Conservation (phyloP, 2,797 vertebrate species). For the Gambelia wislizenii region DNA sequence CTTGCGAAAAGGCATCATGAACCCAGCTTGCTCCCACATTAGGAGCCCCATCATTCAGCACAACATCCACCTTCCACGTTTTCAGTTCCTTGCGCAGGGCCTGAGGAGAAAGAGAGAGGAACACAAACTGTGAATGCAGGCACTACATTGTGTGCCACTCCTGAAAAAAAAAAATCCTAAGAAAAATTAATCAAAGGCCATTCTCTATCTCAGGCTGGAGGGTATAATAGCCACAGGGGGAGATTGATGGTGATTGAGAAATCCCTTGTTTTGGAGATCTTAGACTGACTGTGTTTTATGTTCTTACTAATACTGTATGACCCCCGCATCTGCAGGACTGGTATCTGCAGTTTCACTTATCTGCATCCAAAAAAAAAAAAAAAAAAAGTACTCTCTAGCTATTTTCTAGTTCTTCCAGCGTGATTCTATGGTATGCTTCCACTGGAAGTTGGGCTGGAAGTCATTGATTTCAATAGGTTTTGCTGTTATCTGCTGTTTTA, state of each 20-base stretch:
- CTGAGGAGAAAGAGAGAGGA: slow-evolving; percentile 67
- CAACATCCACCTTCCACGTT: slow-evolving; percentile 97
- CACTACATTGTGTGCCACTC: no score
- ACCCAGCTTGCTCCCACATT: slow-evolving; percentile 97
- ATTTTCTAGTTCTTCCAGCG: no score
- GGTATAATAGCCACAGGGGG: no score
- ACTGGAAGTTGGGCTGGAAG: no score
- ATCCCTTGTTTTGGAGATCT: not conserved
- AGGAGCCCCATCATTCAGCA: slow-evolving; percentile 94
- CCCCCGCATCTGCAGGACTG: no score
- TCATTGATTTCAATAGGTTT: no score
- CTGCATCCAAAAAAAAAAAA: no score
- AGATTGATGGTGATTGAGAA: not conserved
- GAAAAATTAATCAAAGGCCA: not conserved
- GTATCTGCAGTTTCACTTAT: no score
- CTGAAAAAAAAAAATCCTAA: not conserved
- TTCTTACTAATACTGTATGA: not conserved
- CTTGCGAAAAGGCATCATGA: slow-evolving; percentile 94
- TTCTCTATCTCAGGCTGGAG: not conserved
- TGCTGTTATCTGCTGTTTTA: no score
- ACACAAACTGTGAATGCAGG: not conserved
- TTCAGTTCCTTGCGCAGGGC: slow-evolving; percentile 92
- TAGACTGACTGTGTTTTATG: not conserved
- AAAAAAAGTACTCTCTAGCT: no score
- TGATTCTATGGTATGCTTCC: no score